Evolutionary conservation across 2,888 invertebrate genomes (phyloP).

Genomic region (Trimorus sp.): DNA sequence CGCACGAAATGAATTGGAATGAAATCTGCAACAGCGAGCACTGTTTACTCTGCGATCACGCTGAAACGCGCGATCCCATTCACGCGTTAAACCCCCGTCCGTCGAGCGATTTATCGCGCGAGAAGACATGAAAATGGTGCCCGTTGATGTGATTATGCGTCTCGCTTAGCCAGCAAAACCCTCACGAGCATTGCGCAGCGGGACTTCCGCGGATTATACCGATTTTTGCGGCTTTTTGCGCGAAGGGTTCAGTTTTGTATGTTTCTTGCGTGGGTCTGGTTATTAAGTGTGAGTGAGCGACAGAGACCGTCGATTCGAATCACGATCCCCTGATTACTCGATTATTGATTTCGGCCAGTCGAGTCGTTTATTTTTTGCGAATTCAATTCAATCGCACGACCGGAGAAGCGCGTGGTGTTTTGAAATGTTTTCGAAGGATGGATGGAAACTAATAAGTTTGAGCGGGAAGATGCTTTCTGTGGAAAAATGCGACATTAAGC

Average conservation of each 20-base stretch:
- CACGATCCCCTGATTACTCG: too few relatives aligned
- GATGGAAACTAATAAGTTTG: too few relatives aligned
- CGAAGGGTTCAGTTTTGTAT: too few relatives aligned
- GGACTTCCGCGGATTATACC: not conserved
- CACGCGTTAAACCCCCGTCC: slow-evolving; percentile 32
- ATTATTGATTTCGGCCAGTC: too few relatives aligned
- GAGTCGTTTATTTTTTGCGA: too few relatives aligned
- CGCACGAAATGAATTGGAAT: slow-evolving; percentile 47
- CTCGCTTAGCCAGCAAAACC: slow-evolving; percentile 7
- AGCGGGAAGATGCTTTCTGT: too few relatives aligned
- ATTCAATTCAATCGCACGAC: too few relatives aligned
- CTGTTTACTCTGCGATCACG: slow-evolving; percentile 41
- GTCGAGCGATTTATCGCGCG: slow-evolving; percentile 21
- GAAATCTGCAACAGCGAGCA: slow-evolving; percentile 36
- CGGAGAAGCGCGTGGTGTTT: not conserved
- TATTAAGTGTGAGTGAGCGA: too few relatives aligned
- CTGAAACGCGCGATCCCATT: slow-evolving; percentile 39
- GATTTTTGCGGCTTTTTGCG: not conserved
- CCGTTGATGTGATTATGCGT: slow-evolving; percentile 19
- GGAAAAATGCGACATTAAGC: too few relatives aligned
- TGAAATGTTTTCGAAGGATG: not conserved
- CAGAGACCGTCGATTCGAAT: too few relatives aligned
- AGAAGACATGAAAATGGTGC: slow-evolving; percentile 9
- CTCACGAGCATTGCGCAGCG: not conserved
- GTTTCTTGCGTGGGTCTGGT: too few relatives aligned